Conservation (phyloP, 2,888 invertebrate species). For the Schizaphis graminum region DNA sequence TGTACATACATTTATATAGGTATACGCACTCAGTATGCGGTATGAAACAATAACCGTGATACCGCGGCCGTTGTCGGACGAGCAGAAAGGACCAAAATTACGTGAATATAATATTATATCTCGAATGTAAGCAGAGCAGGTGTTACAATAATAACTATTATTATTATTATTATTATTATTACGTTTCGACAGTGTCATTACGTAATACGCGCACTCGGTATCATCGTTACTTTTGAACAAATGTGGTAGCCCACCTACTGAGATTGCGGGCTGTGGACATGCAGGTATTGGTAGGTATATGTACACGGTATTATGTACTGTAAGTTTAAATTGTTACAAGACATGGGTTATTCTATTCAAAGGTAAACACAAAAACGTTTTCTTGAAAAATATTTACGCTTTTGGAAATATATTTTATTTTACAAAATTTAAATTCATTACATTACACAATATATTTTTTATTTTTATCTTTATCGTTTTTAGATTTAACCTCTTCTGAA, state of each 20-base stretch:
- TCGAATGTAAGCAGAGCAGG: not conserved
- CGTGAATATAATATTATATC: not conserved
- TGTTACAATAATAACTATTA: not conserved
- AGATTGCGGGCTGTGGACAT: not conserved
- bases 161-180: not conserved
- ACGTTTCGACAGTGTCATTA: not conserved
- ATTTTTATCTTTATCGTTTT: not conserved
- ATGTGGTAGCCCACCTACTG: conserved; percentile 2
- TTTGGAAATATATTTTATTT: not conserved
- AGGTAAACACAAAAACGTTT: not conserved
- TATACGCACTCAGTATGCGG: not conserved
- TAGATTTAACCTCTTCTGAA: not conserved
- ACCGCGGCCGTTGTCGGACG: not conserved
- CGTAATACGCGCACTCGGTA: not conserved
- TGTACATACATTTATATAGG: no score
- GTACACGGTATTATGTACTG: not conserved
- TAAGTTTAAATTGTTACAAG: not conserved
- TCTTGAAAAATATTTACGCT: not conserved
- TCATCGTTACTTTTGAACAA: not conserved
- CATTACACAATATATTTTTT: not conserved
- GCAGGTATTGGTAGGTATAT: not conserved
- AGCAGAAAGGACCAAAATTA: not conserved
- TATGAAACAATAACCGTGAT: not conserved
- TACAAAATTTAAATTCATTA: not conserved
- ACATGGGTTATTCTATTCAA: not conserved